Conservation (phyloP, 2,797 vertebrate genomes). For the Chromobotia macracanthus region DNA sequence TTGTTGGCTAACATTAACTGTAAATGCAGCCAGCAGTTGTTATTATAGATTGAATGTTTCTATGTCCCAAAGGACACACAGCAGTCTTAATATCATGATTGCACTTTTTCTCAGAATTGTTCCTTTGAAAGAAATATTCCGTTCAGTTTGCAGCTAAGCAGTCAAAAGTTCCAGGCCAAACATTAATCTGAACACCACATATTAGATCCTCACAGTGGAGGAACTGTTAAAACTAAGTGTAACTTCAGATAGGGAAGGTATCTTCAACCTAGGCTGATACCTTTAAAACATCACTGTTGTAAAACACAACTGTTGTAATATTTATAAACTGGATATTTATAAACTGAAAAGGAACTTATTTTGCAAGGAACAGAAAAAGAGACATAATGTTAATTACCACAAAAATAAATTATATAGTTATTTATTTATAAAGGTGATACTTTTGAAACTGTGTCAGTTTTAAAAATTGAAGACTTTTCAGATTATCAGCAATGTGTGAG, state of each 20-base stretch:
- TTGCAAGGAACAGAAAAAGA: background rate
- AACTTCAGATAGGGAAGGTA: background rate
- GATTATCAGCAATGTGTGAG: too few species aligned
- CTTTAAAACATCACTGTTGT: background rate
- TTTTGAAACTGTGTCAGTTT: too few species aligned
- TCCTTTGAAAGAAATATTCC: conserved; percentile 12
- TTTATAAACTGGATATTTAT: too few species aligned
- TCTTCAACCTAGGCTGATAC: background rate
- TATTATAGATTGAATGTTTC: conserved; percentile 4
- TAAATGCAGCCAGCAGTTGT: conserved; percentile 25
- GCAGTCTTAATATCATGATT: conserved; percentile 17
- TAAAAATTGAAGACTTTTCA: too few species aligned
- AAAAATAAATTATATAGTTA: too few species aligned
- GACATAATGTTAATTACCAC: background rate
- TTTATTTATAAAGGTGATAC: too few species aligned
- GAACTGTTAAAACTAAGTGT: background rate
- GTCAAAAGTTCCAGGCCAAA: background rate
- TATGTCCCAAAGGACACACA: background rate
- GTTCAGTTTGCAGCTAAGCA: background rate
- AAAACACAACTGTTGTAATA: background rate
- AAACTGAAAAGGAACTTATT: background rate
- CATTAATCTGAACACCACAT: background rate
- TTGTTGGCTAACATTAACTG: background rate
- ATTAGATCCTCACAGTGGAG: background rate
- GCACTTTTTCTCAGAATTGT: conserved; percentile 17